Evolutionary conservation across 1,140 invertebrate genomes (phyloP), one percentile per base, ranked within the genome.

Genomic region (Aphelinus atriplicis): DNA sequence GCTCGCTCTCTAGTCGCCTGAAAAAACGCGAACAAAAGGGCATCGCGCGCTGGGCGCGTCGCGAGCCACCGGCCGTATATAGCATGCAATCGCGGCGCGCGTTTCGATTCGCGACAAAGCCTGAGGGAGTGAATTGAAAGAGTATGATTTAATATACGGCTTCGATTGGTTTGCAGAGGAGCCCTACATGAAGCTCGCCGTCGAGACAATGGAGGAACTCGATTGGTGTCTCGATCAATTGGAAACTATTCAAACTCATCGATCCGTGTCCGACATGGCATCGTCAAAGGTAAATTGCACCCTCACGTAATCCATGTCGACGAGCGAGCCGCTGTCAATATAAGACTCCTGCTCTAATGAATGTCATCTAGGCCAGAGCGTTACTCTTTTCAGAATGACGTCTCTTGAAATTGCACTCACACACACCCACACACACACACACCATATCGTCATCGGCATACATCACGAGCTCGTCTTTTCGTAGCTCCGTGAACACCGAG

Each of bases 141-240:
- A 26, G 26, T 26, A 26, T 26, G 26, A 26, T 26, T 26, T 26
- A 26, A 26, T 26, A 26, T 26, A 26, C 61, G 10, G 42, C 51
- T 53, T 53, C 9, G 51, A 6, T 53, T 53, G 51, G 46, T 81
- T 91, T 90, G 74, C 88, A 95, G 96, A 98, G 90, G 96, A 98
- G 84, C 90, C 92, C 78, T 97, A 96, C 88, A 93, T 94, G 88
- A 97, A 96, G 86, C 89, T 98, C 82, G 96, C 97, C 61, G 89
- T 97, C 84, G 97, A 99, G 87, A 99, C 97, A 42, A 93, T 99
- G 89, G 97, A 99, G 86, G 98, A 99, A 89, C 89, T 99, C 85
- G 98, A 99, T 89, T 99, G 98, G 98, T 99, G 98, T 88, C 90
- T 99, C 88, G 97, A 99, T 89, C 98, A 99, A 89, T 89, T 99